phyloP scores from a whole-genome alignment of 92 coral and sea anemone genomes.

The Palythoa grandis region DNA sequence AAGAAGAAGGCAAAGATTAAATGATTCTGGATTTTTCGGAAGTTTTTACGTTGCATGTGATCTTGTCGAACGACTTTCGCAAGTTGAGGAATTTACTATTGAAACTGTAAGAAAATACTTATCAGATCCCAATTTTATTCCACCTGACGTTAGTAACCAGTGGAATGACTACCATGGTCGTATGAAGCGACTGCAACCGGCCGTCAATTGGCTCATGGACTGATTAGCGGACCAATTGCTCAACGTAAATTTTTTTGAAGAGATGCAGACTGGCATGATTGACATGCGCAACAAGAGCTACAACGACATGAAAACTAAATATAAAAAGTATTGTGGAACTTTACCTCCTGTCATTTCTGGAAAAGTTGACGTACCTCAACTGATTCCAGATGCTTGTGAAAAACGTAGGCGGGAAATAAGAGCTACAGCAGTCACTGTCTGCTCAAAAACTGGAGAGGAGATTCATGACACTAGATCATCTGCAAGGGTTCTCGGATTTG shows the following conservation, averaged over 20 bases:
- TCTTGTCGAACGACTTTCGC: conserved; percentile 41
- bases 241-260: conserved; percentile 34
- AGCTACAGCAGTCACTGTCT: conserved; percentile 32
- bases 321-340: conserved; percentile 40
- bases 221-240: conserved; percentile 34
- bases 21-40: conserved; percentile 33
- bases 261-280: conserved; percentile 25
- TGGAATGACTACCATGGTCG: conserved; percentile 15
- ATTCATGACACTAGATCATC: conserved; percentile 33
- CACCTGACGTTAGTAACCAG: not conserved
- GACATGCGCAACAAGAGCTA: conserved; percentile 43
- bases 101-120: conserved; percentile 25
- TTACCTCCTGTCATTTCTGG: not conserved
- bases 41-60: conserved; percentile 38
- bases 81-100: conserved; percentile 20
- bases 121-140: conserved; percentile 4
- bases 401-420: conserved; percentile 21
- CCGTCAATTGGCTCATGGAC: conserved; percentile 25
- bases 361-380: not conserved
- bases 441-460: conserved; percentile 27
- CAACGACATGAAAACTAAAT: conserved; percentile 42
- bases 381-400: conserved; percentile 22
- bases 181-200: not conserved
- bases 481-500: conserved; percentile 36
- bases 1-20: conserved; percentile 17